A percentile compares a stretch with the other conserved stretches of the same genome.
phyloP scores from a whole-genome alignment of 37 sponge, comb jelly and placozoan genomes.

The Geodia barretti region DNA sequence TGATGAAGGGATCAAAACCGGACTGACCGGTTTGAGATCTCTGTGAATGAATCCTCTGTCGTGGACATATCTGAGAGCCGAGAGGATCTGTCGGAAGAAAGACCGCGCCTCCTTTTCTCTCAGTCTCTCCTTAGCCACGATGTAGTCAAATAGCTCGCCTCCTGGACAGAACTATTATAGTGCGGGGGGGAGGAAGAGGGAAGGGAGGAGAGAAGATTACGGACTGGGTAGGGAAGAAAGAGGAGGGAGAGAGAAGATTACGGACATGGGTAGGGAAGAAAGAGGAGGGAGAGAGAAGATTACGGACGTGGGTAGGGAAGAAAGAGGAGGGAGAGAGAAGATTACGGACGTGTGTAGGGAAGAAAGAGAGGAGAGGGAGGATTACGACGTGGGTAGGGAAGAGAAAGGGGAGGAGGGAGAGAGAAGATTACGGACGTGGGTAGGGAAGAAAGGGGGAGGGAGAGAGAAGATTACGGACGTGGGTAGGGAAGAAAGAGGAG shows the following conservation, averaged over 20 bases:
- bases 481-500: too few species aligned
- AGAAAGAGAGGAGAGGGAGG: too few species aligned
- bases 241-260: too few species aligned
- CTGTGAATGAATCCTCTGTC: conserved; percentile 76
- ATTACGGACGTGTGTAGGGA: too few species aligned
- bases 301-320: too few species aligned
- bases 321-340: too few species aligned
- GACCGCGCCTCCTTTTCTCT: conserved; percentile 84
- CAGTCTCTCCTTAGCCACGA: conserved; percentile 87
- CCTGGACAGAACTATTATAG: conserved; percentile 88
- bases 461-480: too few species aligned
- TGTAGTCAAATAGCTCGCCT: conserved; percentile 97
- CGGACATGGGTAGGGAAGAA: too few species aligned
- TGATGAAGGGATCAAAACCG: too few species aligned
- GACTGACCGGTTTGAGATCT: conserved; percentile 90
- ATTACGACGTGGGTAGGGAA: not conserved
- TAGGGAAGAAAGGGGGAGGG: too few species aligned
- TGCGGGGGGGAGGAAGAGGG: not conserved
- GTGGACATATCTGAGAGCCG: conserved; percentile 85
- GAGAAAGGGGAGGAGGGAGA: not conserved
- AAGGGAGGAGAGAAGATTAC: not conserved
- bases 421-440: too few species aligned
- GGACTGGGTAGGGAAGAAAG: not conserved
- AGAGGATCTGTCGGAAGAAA: conserved; percentile 89
- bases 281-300: too few species aligned